Conservation (phyloP, 2,888 invertebrate species). For the Idaea straminata region DNA sequence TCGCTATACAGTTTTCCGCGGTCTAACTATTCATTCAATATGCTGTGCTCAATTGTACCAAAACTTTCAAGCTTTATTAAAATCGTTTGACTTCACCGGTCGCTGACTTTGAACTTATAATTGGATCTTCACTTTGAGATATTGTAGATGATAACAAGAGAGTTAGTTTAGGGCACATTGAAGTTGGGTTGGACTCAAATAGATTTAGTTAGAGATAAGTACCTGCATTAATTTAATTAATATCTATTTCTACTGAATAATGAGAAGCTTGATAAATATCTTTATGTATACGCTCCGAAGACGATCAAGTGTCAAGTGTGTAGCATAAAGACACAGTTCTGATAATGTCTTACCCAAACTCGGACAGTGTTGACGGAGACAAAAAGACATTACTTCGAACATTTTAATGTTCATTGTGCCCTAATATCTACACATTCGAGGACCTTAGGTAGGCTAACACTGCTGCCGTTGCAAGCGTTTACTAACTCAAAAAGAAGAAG, state of each 20-base stretch:
- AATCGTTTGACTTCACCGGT: not conserved
- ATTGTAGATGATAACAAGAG: not conserved
- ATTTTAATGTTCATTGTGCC: no score
- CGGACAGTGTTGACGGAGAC: no score
- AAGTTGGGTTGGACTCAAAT: not conserved
- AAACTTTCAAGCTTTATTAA: not conserved
- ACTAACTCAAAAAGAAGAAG: no score
- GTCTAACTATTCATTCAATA: not conserved
- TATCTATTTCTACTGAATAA: not conserved
- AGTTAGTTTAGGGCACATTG: not conserved
- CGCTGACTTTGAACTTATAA: slow-evolving; percentile 7
- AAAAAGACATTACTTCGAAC: no score
- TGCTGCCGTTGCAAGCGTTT: no score
- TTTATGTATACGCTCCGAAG: not conserved
- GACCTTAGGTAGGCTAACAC: no score
- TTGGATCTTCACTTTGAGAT: slow-evolving; percentile 1
- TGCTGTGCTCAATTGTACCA: not conserved
- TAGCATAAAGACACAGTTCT: no score
- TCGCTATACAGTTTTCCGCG: no score
- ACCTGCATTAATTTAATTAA: not conserved
- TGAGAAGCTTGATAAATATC: not conserved
- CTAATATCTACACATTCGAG: no score
- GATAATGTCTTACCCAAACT: no score
- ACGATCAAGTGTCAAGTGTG: not conserved
- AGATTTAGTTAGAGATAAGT: not conserved